Conservation (phyloP, 2,888 invertebrate genomes). For the Pedicia rivosa region DNA sequence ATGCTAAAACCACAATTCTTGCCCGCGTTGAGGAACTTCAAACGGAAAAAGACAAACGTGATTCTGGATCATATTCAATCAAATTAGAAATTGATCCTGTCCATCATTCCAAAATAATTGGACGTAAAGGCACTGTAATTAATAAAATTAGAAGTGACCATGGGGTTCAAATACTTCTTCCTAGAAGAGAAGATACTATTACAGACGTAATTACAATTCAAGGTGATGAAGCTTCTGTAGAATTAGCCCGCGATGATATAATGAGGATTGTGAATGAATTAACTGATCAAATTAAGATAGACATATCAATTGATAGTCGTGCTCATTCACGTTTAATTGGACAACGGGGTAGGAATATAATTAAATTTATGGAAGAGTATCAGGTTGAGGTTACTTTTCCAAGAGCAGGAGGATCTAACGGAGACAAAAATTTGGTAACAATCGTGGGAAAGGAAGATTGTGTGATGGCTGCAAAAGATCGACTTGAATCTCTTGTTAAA, state of each 20-base stretch:
- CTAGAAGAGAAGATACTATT: conserved; percentile 68
- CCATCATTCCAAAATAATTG: conserved; percentile 94
- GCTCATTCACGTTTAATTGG: conserved; percentile 89
- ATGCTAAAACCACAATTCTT: conserved; percentile 67
- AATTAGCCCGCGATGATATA: conserved; percentile 79
- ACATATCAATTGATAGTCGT: conserved; percentile 68
- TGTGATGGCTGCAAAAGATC: conserved; percentile 80
- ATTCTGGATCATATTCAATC: conserved; percentile 67
- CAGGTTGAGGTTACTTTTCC: conserved; percentile 93
- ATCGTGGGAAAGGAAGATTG: conserved; percentile 77
- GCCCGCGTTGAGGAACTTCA: conserved; percentile 71
- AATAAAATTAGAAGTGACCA: conserved; percentile 78
- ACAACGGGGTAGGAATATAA: conserved; percentile 70
- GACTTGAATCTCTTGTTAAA: conserved; percentile 71
- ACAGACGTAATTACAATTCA: conserved; percentile 76
- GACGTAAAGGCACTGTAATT: conserved; percentile 81
- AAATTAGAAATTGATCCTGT: conserved; percentile 82
- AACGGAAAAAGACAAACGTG: conserved; percentile 71
- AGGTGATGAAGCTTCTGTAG: conserved; percentile 83
- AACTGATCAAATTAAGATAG: conserved; percentile 61
- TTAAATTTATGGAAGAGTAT: conserved; percentile 81
- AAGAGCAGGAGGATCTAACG: conserved; percentile 55
- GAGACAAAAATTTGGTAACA: conserved; percentile 69
- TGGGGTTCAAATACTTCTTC: conserved; percentile 87
- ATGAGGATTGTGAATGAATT: conserved; percentile 81